phyloP scores from a whole-genome alignment of 1,140 invertebrate species.

The Phortica variegata region DNA sequence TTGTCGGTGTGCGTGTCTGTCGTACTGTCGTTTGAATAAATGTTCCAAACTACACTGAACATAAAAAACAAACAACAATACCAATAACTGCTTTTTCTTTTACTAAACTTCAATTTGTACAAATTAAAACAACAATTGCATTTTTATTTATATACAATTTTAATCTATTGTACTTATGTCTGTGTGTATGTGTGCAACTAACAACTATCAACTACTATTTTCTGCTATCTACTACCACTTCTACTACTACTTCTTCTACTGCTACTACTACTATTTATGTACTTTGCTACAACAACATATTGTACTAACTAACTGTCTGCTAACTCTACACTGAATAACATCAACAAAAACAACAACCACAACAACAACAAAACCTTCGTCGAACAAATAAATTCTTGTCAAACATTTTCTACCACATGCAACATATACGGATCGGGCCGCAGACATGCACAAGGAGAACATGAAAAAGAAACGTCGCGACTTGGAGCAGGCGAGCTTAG shows the following conservation, averaged over 20 bases:
- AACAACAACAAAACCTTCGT: conserved; percentile 22
- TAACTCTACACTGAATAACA: conserved; percentile 26
- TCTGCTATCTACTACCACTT: no score
- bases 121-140: no score
- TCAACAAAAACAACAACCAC: conserved; percentile 10
- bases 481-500: conserved; percentile 80
- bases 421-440: conserved; percentile 57
- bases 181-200: no score
- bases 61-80: conserved; percentile 1
- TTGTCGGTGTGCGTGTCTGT: no score
- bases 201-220: no score
- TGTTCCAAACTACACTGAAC: conserved; percentile 3
- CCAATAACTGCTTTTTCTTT: neutral
- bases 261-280: no score
- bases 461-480: conserved; percentile 86
- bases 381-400: conserved; percentile 58
- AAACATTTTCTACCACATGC: conserved; percentile 51
- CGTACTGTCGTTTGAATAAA: no score
- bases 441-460: conserved; percentile 77
- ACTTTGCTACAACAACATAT: no score
- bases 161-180: no score
- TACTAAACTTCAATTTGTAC: no score
- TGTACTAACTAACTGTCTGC: conserved; percentile 46
- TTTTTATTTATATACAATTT: no score
- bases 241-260: no score